Evolutionary conservation across 2,888 invertebrate species (phyloP).

Genomic region (Rhagium mordax): DNA sequence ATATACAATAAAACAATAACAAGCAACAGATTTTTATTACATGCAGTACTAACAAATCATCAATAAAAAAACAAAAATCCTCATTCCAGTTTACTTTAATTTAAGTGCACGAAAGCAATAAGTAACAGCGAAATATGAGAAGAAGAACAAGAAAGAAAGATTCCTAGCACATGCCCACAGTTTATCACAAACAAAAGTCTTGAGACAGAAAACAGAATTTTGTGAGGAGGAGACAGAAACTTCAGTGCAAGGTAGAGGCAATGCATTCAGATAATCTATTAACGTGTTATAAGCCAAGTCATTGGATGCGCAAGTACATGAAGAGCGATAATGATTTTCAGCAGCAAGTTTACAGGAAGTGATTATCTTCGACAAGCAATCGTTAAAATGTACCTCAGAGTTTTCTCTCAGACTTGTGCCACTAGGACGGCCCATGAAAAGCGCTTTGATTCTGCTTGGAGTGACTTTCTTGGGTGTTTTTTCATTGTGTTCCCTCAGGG

Average conservation of each 20-base stretch:
- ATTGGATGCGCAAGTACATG: constrained; percentile 14
- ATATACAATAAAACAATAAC: background rate
- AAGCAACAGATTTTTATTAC: background rate
- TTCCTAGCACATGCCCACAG: constrained; percentile 36
- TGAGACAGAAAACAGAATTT: constrained; percentile 14
- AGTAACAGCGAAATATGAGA: constrained; percentile 37
- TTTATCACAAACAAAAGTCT: constrained; percentile 28
- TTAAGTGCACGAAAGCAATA: constrained; percentile 27
- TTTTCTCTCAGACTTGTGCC: constrained; percentile 59
- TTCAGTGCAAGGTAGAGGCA: constrained; percentile 6
- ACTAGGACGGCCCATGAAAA: constrained; percentile 71
- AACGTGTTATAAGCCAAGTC: constrained; percentile 1
- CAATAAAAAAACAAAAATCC: background rate
- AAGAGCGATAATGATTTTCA: constrained; percentile 19
- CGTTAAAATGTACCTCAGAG: constrained; percentile 57
- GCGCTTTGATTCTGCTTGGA: constrained; percentile 77
- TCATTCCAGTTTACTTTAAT: background rate
- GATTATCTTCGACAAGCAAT: constrained; percentile 32
- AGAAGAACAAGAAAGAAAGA: constrained; percentile 33
- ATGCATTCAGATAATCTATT: constrained; percentile 18
- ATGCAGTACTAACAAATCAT: background rate
- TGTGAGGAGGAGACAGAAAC: background rate
- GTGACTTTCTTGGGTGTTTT: constrained; percentile 73
- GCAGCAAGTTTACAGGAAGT: constrained; percentile 32
- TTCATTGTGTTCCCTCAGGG: constrained; percentile 73